Percentiles rank a stretch among this genome's conserved stretches.
Evolutionary conservation across 64 coral and sea anemone species (phyloP).

Genomic region (Stichodactyla helianthus): DNA sequence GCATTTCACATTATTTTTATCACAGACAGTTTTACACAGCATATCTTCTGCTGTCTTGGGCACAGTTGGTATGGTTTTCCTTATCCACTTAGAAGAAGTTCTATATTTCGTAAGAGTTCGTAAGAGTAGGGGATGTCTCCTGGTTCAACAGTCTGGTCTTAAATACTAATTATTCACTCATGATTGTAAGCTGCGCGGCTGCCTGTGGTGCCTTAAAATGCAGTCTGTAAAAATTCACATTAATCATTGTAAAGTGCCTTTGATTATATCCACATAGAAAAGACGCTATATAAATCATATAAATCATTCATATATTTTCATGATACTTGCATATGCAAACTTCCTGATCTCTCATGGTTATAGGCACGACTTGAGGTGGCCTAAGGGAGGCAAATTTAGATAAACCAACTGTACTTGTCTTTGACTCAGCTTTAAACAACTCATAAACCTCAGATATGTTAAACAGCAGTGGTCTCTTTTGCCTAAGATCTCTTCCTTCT

Average conservation of each 20-base stretch:
- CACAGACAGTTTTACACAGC: slow-evolving; percentile 50
- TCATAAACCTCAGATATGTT: slow-evolving; percentile 35
- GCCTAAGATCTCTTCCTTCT: slow-evolving; percentile 44
- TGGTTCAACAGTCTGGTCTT: too few relatives aligned
- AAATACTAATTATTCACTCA: too few relatives aligned
- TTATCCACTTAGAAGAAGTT: slow-evolving; percentile 19
- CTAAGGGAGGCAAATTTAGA: slow-evolving; percentile 44
- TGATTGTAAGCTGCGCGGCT: too few relatives aligned
- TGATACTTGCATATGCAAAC: slow-evolving; percentile 58
- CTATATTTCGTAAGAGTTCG: too few relatives aligned
- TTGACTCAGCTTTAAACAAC: slow-evolving; percentile 39
- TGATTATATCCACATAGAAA: too few relatives aligned
- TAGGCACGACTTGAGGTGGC: slow-evolving; percentile 35
- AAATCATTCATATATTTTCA: too few relatives aligned
- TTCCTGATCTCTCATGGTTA: slow-evolving; percentile 35
- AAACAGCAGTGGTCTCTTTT: slow-evolving; percentile 37
- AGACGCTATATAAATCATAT: too few relatives aligned
- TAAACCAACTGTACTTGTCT: slow-evolving; percentile 12
- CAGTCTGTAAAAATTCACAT: too few relatives aligned
- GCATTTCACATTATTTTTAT: slow-evolving; percentile 31
- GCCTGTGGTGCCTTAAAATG: too few relatives aligned
- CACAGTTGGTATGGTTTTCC: slow-evolving; percentile 20
- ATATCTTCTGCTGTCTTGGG: too few relatives aligned
- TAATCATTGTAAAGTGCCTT: too few relatives aligned
- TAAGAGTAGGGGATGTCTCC: too few relatives aligned